Percentiles rank a stretch among this genome's conserved stretches.
Conservation (phyloP, 2,888 invertebrate species). For the Limenitis camilla region DNA sequence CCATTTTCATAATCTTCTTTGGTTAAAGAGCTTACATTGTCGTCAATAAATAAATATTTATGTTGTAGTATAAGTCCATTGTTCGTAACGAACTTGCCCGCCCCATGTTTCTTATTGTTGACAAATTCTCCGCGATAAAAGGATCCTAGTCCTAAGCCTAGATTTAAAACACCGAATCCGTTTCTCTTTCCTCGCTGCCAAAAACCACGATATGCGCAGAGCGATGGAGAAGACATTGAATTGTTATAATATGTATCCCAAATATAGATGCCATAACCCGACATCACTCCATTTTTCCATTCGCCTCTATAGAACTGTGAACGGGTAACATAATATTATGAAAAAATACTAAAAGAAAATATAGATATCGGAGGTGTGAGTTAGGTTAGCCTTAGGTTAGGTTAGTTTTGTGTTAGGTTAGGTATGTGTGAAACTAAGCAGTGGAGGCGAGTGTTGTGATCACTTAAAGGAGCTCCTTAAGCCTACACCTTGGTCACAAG, state of each 20-base stretch:
- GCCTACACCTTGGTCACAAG: too few relatives aligned
- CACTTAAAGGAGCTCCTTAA: too few relatives aligned
- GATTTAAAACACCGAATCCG: constrained; percentile 63
- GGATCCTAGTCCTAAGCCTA: constrained; percentile 71
- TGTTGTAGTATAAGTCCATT: constrained; percentile 68
- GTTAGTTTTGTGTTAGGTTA: too few relatives aligned
- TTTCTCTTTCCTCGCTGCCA: constrained; percentile 72
- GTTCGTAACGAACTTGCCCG: constrained; percentile 70
- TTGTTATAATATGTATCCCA: constrained; percentile 73
- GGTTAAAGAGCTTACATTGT: constrained; percentile 52
- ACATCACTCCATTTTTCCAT: constrained; percentile 73
- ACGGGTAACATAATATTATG: constrained; percentile 1
- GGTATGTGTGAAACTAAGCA: too few relatives aligned
- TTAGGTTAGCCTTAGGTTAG: too few relatives aligned
- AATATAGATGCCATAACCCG: constrained; percentile 75
- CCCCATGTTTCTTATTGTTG: constrained; percentile 73
- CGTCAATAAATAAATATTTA: constrained; percentile 66
- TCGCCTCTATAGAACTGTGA: constrained; percentile 74
- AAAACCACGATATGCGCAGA: constrained; percentile 68
- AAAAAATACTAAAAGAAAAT: neutral
- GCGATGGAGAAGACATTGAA: constrained; percentile 67
- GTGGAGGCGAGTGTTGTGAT: too few relatives aligned
- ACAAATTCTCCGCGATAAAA: constrained; percentile 73
- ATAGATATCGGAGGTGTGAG: too few relatives aligned
- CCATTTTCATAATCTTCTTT: constrained; percentile 27